Conservation (phyloP, 2,888 invertebrate species). For the Mythimna lalbum region DNA sequence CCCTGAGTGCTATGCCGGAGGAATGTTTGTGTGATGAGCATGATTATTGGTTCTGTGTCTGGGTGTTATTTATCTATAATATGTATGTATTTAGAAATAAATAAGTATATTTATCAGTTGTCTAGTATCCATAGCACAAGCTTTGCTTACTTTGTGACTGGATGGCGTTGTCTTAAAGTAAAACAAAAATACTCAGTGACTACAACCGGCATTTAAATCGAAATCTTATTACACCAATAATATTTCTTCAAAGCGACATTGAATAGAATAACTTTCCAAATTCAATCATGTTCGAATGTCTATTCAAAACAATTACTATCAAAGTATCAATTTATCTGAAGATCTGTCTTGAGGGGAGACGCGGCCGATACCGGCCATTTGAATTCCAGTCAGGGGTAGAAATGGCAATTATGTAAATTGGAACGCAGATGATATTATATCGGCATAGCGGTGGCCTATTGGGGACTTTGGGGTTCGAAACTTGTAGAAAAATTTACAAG, state of each 20-base stretch:
- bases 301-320: slow-evolving; percentile 52
- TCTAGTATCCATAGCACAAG: no score
- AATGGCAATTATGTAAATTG: slow-evolving; percentile 63
- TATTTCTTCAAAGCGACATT: slow-evolving; percentile 6
- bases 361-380: slow-evolving; percentile 45
- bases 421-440: slow-evolving; percentile 59
- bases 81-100: no score
- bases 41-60: no score
- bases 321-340: slow-evolving; percentile 43
- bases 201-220: no score
- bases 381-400: slow-evolving; percentile 51
- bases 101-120: no score
- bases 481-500: slow-evolving; percentile 19
- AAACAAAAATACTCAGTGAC: no score
- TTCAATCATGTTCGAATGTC: slow-evolving; percentile 30
- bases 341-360: slow-evolving; percentile 17
- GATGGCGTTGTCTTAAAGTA: no score
- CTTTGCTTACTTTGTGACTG: no score
- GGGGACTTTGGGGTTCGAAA: slow-evolving; percentile 23
- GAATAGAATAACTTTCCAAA: slow-evolving; percentile 40
- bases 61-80: no score
- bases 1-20: no score
- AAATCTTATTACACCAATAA: slow-evolving; percentile 24
- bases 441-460: slow-evolving; percentile 37
- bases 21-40: no score